These are phyloP conservation scores for Passer montanus DNA, from an alignment of 2,113 vertebrate species.

Conservation along the genomic window DNA sequence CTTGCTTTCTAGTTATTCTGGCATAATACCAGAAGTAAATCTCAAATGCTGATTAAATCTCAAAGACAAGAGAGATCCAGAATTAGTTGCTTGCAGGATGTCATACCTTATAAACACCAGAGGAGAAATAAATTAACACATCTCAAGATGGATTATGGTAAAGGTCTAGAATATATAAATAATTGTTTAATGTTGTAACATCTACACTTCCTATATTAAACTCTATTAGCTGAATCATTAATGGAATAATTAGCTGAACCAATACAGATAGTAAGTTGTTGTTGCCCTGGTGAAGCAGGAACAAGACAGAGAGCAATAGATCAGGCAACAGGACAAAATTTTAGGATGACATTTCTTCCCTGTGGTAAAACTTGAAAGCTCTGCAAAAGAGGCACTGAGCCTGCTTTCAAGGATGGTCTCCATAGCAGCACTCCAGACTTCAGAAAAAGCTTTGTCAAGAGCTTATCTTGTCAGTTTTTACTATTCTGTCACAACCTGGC, in stretches of 20 bases:
- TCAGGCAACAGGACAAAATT: neutral
- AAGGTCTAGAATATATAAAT: constrained; percentile 34
- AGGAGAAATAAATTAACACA: constrained; percentile 39
- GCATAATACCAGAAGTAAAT: constrained; percentile 10
- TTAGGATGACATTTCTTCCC: neutral
- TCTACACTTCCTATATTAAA: constrained; percentile 2
- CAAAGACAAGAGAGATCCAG: neutral
- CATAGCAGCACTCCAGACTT: neutral
- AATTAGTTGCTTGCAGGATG: constrained; percentile 48
- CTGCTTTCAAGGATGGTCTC: neutral
- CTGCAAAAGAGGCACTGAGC: neutral
- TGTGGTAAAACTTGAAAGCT: neutral
- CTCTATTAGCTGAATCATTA: neutral
- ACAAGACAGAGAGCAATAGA: neutral
- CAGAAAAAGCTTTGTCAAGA: neutral
- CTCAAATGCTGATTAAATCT: constrained; percentile 54
- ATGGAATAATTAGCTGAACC: constrained; percentile 24
- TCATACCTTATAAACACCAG: constrained; percentile 40
- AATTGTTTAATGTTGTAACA: constrained; percentile 14
- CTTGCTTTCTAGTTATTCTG: constrained; percentile 12
- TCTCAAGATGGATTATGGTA: constrained; percentile 15
- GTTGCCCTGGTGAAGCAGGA: neutral
- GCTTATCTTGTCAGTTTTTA: neutral
- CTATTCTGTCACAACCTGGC: neutral
- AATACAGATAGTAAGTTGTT: neutral